These are phyloP conservation scores for Rhingia rostrata DNA, from an alignment of 2,888 invertebrate species.

Conservation along the genomic window DNA sequence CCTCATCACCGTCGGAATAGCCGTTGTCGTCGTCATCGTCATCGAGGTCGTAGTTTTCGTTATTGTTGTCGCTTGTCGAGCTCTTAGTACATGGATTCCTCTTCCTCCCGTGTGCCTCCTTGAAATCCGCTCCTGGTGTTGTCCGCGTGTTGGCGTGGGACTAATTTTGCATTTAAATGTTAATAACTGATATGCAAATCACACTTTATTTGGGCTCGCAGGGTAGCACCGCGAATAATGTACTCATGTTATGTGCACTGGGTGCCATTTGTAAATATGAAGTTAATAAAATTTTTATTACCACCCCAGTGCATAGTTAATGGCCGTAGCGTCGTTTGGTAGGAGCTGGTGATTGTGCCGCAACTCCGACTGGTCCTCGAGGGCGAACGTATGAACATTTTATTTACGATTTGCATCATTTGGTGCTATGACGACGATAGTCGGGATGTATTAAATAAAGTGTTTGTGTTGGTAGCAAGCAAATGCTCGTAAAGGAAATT, in stretches of 20 bases:
- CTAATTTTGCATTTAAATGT: slow-evolving; percentile 75
- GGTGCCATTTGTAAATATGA: slow-evolving; percentile 72
- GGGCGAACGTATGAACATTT: slow-evolving; percentile 58
- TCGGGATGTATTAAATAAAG: slow-evolving; percentile 45
- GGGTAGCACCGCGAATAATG: slow-evolving; percentile 62
- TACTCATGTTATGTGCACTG: slow-evolving; percentile 71
- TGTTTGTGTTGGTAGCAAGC: background rate
- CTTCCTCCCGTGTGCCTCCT: slow-evolving; percentile 25
- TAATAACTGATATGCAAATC: slow-evolving; percentile 75
- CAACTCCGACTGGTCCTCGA: slow-evolving; percentile 12
- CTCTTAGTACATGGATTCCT: background rate
- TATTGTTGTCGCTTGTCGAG: slow-evolving; percentile 61
- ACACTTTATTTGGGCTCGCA: slow-evolving; percentile 65
- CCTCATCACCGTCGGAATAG: slow-evolving; percentile 15
- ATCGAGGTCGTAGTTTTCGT: slow-evolving; percentile 10
- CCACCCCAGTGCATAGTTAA: slow-evolving; percentile 68
- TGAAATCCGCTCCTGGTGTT: slow-evolving; percentile 69
- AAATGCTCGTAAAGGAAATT: background rate
- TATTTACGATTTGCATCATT: slow-evolving; percentile 74
- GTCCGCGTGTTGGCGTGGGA: slow-evolving; percentile 64
- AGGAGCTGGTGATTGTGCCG: slow-evolving; percentile 4
- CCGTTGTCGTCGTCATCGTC: slow-evolving; percentile 31
- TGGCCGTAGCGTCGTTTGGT: slow-evolving; percentile 28
- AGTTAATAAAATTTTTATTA: slow-evolving; percentile 73
- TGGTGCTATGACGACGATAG: slow-evolving; percentile 60